Percentiles rank a stretch among this genome's conserved stretches.
These are phyloP conservation scores for Aegithalos caudatus DNA, from an alignment of 2,113 vertebrate genomes.

Conservation along the genomic window DNA sequence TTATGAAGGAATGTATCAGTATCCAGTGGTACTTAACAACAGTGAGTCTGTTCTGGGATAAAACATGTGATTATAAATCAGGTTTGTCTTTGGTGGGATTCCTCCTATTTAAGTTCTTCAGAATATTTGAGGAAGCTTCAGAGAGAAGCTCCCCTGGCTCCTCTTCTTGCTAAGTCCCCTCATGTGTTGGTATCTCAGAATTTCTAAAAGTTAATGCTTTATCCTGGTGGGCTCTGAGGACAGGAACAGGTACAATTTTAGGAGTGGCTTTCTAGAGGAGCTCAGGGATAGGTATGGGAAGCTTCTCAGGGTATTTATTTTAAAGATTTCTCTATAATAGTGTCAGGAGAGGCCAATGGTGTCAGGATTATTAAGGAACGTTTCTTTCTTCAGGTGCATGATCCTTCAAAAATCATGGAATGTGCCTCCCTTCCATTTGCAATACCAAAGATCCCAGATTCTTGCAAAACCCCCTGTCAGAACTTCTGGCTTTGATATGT, in stretches of 20 bases:
- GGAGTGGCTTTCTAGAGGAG: background rate
- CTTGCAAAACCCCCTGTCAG: background rate
- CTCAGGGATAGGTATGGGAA: background rate
- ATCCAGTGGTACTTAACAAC: background rate
- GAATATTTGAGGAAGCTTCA: background rate
- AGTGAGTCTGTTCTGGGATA: background rate
- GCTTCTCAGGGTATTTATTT: background rate
- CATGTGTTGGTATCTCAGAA: background rate
- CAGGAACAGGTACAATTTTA: accelerated
- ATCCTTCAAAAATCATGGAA: background rate
- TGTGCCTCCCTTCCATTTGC: background rate
- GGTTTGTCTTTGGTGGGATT: background rate
- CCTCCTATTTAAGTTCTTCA: background rate
- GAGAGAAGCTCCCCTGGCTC: background rate
- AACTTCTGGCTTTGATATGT: background rate
- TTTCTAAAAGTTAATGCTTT: background rate
- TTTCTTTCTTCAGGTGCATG: background rate
- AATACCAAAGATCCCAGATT: background rate
- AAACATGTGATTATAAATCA: background rate
- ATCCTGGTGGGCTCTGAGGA: background rate
- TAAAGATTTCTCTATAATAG: background rate
- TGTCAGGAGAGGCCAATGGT: background rate
- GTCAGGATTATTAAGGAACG: background rate
- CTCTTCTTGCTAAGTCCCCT: background rate
- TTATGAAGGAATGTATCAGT: background rate